phyloP scores from a whole-genome alignment of 2,113 vertebrate genomes.

The Gambusia holbrooki region DNA sequence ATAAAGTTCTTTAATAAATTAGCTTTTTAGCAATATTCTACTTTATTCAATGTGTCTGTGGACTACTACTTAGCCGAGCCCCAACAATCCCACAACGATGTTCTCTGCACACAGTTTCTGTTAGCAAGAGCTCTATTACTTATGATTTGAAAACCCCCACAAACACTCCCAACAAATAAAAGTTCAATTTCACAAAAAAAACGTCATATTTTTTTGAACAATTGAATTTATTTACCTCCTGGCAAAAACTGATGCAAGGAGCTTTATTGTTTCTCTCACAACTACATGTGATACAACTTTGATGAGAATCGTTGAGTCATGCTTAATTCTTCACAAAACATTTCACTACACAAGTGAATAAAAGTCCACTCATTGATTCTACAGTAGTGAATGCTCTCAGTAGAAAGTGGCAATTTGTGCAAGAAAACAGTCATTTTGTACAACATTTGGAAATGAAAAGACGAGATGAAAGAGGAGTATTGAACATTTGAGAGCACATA shows the following conservation, averaged over 20 bases:
- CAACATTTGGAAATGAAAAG: neutral
- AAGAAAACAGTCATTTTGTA: slow-evolving; percentile 10
- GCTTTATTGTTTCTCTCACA: slow-evolving; percentile 2
- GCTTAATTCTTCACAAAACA: slow-evolving; percentile 25
- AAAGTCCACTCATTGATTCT: slow-evolving; percentile 6
- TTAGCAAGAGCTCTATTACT: neutral
- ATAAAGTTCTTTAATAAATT: no score
- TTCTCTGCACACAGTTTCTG: neutral
- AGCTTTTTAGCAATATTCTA: no score
- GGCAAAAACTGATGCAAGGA: neutral
- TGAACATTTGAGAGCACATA: neutral
- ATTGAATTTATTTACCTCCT: neutral
- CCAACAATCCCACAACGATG: neutral
- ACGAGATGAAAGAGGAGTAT: neutral
- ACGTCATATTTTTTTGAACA: neutral
- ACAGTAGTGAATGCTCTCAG: neutral
- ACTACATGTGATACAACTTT: slow-evolving; percentile 4
- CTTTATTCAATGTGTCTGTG: no score
- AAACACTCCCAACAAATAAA: neutral
- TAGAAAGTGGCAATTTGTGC: slow-evolving; percentile 23
- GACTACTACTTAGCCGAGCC: neutral
- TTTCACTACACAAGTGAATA: slow-evolving; percentile 2
- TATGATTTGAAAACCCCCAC: neutral
- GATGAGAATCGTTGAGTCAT: slow-evolving; percentile 20
- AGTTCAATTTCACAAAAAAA: slow-evolving; percentile 3